Conservation (phyloP, 2,797 vertebrate species). For the Lepidocolaptes lacrymiger region DNA sequence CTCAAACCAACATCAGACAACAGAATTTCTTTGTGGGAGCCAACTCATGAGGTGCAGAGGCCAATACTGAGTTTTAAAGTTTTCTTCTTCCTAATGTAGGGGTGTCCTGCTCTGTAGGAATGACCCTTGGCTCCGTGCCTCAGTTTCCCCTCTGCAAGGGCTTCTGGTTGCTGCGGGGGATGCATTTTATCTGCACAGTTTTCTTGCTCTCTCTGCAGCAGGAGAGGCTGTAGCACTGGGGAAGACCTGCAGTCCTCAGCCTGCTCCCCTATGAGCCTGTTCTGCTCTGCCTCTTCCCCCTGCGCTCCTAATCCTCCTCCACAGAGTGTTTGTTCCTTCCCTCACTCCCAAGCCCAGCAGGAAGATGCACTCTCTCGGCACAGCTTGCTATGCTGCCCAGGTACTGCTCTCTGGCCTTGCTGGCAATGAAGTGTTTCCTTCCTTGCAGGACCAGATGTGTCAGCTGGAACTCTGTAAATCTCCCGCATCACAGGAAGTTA, state of each 20-base stretch:
- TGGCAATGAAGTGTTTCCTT: neutral
- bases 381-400: neutral
- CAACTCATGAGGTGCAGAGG: rapidly evolving
- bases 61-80: neutral
- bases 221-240: neutral
- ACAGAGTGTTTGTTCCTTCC: rapidly evolving
- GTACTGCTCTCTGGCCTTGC: neutral
- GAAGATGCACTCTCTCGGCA: neutral
- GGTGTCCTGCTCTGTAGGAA: neutral
- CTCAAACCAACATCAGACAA: neutral
- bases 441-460: neutral
- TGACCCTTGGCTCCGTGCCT: neutral
- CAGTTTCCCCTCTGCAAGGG: neutral
- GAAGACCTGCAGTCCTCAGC: neutral
- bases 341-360: neutral
- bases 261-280: neutral
- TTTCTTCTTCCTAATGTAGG: neutral
- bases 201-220: neutral
- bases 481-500: neutral
- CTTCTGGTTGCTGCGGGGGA: neutral
- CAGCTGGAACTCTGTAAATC: neutral
- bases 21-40: neutral
- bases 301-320: neutral
- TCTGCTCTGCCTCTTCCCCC: neutral
- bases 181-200: rapidly evolving